Evolutionary conservation across 2,888 invertebrate species (phyloP).

Genomic region (Nysson spinosus): DNA sequence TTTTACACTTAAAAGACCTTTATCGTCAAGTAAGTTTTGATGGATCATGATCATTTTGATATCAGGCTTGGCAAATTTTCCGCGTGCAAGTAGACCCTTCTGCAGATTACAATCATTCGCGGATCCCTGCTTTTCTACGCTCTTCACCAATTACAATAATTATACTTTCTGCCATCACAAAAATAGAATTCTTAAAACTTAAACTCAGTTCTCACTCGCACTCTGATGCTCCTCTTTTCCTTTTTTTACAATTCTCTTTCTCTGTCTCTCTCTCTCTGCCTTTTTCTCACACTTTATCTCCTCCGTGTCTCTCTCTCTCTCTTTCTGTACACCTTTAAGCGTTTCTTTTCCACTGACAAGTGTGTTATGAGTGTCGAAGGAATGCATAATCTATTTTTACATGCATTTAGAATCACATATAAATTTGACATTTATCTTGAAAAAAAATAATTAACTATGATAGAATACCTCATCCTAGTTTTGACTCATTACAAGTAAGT

Average conservation of each 20-base stretch:
- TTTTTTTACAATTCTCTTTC: neutral
- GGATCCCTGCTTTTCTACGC: slow-evolving; percentile 8
- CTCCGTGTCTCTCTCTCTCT: neutral
- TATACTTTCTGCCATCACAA: slow-evolving; percentile 67
- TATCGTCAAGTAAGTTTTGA: no score
- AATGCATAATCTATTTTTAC: neutral
- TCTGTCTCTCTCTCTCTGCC: slow-evolving; percentile 10
- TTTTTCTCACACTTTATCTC: neutral
- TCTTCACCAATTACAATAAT: slow-evolving; percentile 42
- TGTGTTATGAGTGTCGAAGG: slow-evolving; percentile 25
- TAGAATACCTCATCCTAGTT: no score
- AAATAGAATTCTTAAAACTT: slow-evolving; percentile 77
- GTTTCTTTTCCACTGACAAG: slow-evolving; percentile 29
- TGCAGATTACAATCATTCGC: slow-evolving; percentile 46
- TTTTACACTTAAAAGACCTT: neutral
- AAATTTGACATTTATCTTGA: no score
- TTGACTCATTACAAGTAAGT: no score
- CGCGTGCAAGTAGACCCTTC: no score
- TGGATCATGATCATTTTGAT: no score
- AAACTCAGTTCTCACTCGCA: slow-evolving; percentile 66
- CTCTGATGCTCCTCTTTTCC: slow-evolving; percentile 15
- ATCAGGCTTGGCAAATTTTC: no score
- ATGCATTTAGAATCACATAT: no score
- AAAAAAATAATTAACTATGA: no score
- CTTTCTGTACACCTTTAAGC: neutral